Base-by-base conservation (phyloP, 2,113 vertebrate genomes). In the Peromyscus maniculatus region DNA sequence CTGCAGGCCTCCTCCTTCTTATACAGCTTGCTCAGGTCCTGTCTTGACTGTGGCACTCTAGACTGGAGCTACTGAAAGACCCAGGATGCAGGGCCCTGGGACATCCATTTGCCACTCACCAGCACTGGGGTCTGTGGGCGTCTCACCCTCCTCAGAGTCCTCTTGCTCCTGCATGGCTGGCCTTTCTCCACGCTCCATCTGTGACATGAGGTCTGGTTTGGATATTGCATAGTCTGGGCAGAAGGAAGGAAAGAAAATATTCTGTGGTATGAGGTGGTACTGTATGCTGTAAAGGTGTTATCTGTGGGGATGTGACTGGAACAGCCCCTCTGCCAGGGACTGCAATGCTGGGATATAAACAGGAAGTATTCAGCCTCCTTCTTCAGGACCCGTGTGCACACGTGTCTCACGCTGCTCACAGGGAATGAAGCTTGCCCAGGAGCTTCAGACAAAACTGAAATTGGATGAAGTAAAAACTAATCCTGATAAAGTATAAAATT, bases 221-320 rank as follows among this genome's bases (percentile, higher is more conserved):
- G 99, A 99, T 95, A 99, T 99, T 79, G 99, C 99, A 98, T 99
- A 99, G 98, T 99, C 98, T 99, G 97, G 80, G 8, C 82, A 95
- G 96, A 97, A 96, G 36, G 71, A 83, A 83, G 90, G 92, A 96
- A 87, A 93, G 26, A 91, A 91, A 77, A 69, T 2, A n/a, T 0
- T 59, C 28, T 7, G 0, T 2, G 91, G 43, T 43, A 9, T 22
- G 77, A 96, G 91, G 95, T 16, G 19, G 4, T 16, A 78, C 19
- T 74, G 77, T 19, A 75, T 46, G 49, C 39, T 43, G 17, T 62
- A n/a, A n/a, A 71, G n/a, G 5, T 59, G n/a, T 62, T 39, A 46
- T 52, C 33, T 55, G 39, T 39, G 71, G 66, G 24, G 12, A 0
- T 0, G 13, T 59, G 75, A 57, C 22, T 13, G 36, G 31, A 19